Percentiles rank a stretch among this genome's conserved stretches.
Conservation (phyloP, 2,888 invertebrate genomes). For the Corbicula japonica region DNA sequence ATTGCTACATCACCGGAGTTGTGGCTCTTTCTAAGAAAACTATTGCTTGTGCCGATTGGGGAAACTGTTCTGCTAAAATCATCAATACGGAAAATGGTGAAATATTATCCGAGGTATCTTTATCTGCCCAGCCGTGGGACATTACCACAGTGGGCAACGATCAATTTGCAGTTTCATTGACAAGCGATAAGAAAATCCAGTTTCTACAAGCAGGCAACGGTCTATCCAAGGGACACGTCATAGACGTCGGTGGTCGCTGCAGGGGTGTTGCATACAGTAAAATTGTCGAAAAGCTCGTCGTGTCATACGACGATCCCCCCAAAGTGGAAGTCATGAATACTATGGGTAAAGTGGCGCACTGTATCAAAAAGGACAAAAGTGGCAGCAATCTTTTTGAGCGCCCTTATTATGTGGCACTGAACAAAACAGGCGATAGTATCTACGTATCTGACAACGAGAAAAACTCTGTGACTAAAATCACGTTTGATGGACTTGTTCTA, state of each 20-base stretch:
- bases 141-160: not conserved
- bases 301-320: conserved; percentile 22
- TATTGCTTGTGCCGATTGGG: conserved; percentile 14
- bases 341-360: conserved; percentile 14
- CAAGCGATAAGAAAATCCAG: conserved; percentile 19
- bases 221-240: not conserved
- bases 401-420: conserved; percentile 18
- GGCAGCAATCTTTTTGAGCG: conserved; percentile 8
- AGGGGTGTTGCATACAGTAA: conserved; percentile 18
- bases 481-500: conserved; percentile 8
- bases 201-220: not conserved
- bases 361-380: not conserved
- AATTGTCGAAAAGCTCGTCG: conserved; percentile 14
- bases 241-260: conserved; percentile 12
- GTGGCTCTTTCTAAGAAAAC: conserved; percentile 1
- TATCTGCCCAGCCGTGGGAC: conserved; percentile 19
- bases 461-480: conserved; percentile 6
- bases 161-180: conserved; percentile 14
- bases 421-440: conserved; percentile 8
- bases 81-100: conserved; percentile 2
- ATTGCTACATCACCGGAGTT: conserved; percentile 24
- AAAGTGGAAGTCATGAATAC: conserved; percentile 19
- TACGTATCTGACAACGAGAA: conserved; percentile 28
- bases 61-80: conserved; percentile 22
- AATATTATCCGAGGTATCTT: conserved; percentile 10